Evolutionary conservation across 2,797 vertebrate genomes (phyloP), one percentile per base, ranked within the genome.

Genomic region (Ispidina picta): DNA sequence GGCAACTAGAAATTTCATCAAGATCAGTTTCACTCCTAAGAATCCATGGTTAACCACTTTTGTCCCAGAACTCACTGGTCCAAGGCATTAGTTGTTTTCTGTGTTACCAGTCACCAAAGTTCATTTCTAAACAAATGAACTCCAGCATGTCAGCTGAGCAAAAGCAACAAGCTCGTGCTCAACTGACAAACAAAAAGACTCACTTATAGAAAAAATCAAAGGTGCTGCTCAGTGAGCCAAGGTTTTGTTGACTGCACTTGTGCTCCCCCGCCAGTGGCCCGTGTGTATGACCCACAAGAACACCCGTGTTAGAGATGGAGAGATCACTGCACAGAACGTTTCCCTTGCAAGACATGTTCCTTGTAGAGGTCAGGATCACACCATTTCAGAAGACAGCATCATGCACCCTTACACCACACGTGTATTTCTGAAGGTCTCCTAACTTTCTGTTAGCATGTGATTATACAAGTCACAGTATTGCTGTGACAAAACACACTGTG

Each of bases 1-100:
- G 54, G 81, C 88, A 94, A 92, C 92, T 62, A 66, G 80, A 94
- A 96, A 92, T 92, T 93, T 90, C 58, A 72, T 55, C 77, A 77
- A 79, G 87, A 93, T 87, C 60, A 88, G 37, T 93, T 95, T 89
- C 76, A 66, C 29, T 92, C 1, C 0, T 70, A 73, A 75, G 77
- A 83, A 88, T 93, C 89, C 15, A 46, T 1, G 18, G 82, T 91
- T 94, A 94, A 95, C 91, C 88, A 92, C 64, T 95, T 91, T 93
- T 48, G 46, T 77, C 66, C 91, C 85, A 88, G 77, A 94, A 76
- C 23, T 86, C 44, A 43, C 8, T 80, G 37, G 6, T 83, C 78
- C 64, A 77, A 76, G 29, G 64, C 28, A 87, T 65, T 29, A 56
- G 21, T 2, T 5, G 22, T 52, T 60, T 41, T 8, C 12, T 2